These are phyloP conservation scores for Ivindomyrus marchei DNA, from an alignment of 2,113 vertebrate species.

Conservation along the genomic window DNA sequence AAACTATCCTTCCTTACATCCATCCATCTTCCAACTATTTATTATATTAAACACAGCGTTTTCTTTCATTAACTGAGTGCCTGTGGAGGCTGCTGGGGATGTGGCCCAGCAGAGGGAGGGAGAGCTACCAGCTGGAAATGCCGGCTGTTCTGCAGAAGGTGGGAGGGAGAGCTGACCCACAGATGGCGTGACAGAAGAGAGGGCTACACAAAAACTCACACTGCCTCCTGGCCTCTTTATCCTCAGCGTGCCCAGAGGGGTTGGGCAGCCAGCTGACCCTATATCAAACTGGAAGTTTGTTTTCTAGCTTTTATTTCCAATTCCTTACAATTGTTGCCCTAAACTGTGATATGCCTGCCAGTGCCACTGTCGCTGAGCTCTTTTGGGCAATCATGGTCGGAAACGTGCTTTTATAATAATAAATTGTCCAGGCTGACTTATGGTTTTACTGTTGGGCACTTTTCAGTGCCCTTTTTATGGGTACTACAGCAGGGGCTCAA, in stretches of 20 bases:
- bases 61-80: background rate
- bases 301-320: background rate
- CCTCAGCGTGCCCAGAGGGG: background rate
- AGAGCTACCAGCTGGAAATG: background rate
- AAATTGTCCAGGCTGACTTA: background rate
- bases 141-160: background rate
- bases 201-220: background rate
- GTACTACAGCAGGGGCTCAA: background rate
- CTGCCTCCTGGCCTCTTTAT: background rate
- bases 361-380: background rate
- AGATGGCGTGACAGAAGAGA: background rate
- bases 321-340: background rate
- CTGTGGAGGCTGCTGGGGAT: background rate
- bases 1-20: background rate
- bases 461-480: background rate
- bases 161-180: background rate
- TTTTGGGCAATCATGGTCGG: background rate
- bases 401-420: background rate
- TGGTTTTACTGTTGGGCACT: background rate
- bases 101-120: background rate
- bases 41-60: background rate
- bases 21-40: background rate
- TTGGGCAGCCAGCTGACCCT: background rate
- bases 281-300: background rate
- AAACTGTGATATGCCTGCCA: background rate